Percentiles rank a stretch among this genome's conserved stretches.
These are phyloP conservation scores for Delichon dasypus DNA, from an alignment of 2,797 vertebrate species.

Conservation along the genomic window DNA sequence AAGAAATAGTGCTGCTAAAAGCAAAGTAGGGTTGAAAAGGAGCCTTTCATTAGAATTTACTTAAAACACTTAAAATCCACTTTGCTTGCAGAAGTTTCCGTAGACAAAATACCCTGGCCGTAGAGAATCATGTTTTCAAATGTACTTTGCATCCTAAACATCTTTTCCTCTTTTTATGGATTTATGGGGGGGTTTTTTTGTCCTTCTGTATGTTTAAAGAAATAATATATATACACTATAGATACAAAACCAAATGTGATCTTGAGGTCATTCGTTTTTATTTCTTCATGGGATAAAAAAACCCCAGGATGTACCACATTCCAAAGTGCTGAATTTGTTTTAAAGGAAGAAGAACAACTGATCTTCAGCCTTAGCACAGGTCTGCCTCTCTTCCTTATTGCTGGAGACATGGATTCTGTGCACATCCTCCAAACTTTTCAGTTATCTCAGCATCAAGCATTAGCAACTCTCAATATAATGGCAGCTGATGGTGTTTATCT, in stretches of 20 bases:
- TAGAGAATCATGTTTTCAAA: neutral
- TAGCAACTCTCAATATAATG: neutral
- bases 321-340: neutral
- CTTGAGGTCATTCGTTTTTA: neutral
- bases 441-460: neutral
- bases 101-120: neutral
- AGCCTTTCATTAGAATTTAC: constrained; percentile 5
- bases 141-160: neutral
- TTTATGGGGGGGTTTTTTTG: neutral
- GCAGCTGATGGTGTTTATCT: neutral
- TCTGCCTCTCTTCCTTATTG: neutral
- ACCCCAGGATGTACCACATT: neutral
- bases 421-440: neutral
- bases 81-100: neutral
- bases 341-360: neutral
- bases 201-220: neutral
- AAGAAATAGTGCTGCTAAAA: constrained; percentile 26
- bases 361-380: neutral
- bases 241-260: neutral
- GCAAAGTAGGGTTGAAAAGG: neutral
- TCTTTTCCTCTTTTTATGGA: neutral
- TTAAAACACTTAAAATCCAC: neutral
- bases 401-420: neutral
- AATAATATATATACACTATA: neutral
- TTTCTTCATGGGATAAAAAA: neutral